These are phyloP conservation scores for Macrostomum cliftonense DNA, from an alignment of 2,888 invertebrate genomes.

Conservation along the genomic window DNA sequence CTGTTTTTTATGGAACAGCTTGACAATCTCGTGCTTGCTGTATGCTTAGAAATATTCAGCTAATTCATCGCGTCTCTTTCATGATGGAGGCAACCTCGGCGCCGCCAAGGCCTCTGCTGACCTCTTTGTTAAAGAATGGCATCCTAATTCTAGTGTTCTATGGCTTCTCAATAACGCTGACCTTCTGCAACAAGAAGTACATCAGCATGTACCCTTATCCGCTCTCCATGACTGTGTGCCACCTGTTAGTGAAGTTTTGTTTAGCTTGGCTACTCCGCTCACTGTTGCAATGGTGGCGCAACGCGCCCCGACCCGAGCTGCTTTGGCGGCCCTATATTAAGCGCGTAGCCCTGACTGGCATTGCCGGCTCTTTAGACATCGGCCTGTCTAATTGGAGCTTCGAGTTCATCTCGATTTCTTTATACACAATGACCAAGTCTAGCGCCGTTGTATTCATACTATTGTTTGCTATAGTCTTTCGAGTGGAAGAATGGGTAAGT, in stretches of 20 bases:
- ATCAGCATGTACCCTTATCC: conserved; percentile 57
- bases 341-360: conserved; percentile 55
- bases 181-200: conserved; percentile 87
- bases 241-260: conserved; percentile 67
- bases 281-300: conserved; percentile 23
- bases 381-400: conserved; percentile 95
- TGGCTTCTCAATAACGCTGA: conserved; percentile 73
- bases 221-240: conserved; percentile 67
- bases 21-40: too few species aligned
- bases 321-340: conserved; percentile 58
- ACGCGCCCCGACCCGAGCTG: conserved; percentile 46
- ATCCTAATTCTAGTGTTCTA: conserved; percentile 61
- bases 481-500: conserved; percentile 70
- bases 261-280: conserved; percentile 54
- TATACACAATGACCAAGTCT: conserved; percentile 97
- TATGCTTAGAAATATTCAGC: too few species aligned
- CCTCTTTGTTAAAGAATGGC: conserved; percentile 25
- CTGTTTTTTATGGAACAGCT: too few species aligned
- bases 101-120: conserved; percentile 13
- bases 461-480: conserved; percentile 70
- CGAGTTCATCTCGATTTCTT: conserved; percentile 72
- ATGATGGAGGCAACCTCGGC: too few species aligned
- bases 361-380: conserved; percentile 84
- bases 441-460: conserved; percentile 88
- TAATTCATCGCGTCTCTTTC: too few species aligned